Evolutionary conservation across 2,888 invertebrate genomes (phyloP), one percentile per base, ranked within the genome.

Genomic region (Agriopis leucophaearia): DNA sequence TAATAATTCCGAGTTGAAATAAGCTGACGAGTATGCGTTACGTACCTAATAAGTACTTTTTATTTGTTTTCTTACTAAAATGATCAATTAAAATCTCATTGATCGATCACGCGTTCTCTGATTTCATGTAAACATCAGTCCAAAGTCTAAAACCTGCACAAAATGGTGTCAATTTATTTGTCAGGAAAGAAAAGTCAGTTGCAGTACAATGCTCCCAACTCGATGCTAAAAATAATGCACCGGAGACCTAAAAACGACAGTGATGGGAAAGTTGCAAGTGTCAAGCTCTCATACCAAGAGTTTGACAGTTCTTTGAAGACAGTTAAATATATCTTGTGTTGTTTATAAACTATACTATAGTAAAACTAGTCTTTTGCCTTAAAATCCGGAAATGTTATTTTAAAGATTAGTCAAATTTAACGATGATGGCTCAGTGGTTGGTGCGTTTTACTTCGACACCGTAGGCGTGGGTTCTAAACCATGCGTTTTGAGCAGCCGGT

Each of bases 141-240:
- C 58, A 58, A 58, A 58, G 47, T 58, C 48, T 16, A n/a, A 57
- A 57, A 15, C 12, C 36, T 48, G 58, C 18, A 35, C 45, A 56
- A 45, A 12, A 35, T 18, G 54, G 51, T 27, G 18, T 55, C 27
- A 13, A 27, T 70, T 50, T 36, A 71, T 74, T 70, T 71, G 72
- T 75, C 75, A 72, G 69, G 74, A 79, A 74, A 75, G 77, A 27
- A 27, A 27, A 27, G 72, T 69, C 72, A 75, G 64, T 9, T 56
- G 58, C 70, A 70, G 85, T 74, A 78, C 83, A 67, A 81, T 84
- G 86, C 81, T 78, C 86, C 78, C 74, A 10, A 66, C 35, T 48
- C 0, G 35, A 6, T 12, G 75, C 80, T 85, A 83, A 81, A 82
- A 81, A 86, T 85, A 86, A 65, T 45, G 68, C 42, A 67, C 72